Conservation (phyloP, 2,888 invertebrate species). For the Schizotus pectinicornis region DNA sequence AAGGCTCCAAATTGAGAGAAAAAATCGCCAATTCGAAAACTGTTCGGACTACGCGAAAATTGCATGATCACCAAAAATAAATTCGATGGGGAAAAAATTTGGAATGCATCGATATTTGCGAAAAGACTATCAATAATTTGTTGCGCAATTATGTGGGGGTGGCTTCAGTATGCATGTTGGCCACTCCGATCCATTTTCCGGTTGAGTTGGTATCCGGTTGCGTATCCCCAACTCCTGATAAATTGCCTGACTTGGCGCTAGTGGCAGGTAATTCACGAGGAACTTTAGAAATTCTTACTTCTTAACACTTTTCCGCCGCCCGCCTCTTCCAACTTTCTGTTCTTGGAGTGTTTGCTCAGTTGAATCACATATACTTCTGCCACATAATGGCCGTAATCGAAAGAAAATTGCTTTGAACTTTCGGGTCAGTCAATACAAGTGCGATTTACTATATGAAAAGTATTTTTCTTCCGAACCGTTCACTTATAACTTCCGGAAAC, state of each 20-base stretch:
- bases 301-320: constrained; percentile 52
- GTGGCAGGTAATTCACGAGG: constrained; percentile 66
- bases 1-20: too few relatives aligned
- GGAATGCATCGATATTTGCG: constrained; percentile 1
- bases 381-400: constrained; percentile 55
- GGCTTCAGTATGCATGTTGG: constrained; percentile 46
- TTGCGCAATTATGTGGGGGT: constrained; percentile 22
- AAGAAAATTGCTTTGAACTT: constrained; percentile 54
- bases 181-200: constrained; percentile 52
- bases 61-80: too few relatives aligned
- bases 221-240: constrained; percentile 61
- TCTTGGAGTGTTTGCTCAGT: constrained; percentile 51
- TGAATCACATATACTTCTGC: constrained; percentile 51
- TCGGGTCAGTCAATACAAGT: constrained; percentile 50
- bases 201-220: constrained; percentile 51
- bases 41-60: not conserved
- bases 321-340: constrained; percentile 35
- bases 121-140: constrained; percentile 27
- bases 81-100: not conserved
- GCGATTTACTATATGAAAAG: constrained; percentile 46
- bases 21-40: not conserved
- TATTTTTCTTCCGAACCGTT: constrained; percentile 39
- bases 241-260: constrained; percentile 68
- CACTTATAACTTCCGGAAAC: constrained; percentile 29
- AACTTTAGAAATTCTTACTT: constrained; percentile 56